Base-by-base conservation (phyloP, 1,140 invertebrate species). In the Zaprionus tsacasi region DNA sequence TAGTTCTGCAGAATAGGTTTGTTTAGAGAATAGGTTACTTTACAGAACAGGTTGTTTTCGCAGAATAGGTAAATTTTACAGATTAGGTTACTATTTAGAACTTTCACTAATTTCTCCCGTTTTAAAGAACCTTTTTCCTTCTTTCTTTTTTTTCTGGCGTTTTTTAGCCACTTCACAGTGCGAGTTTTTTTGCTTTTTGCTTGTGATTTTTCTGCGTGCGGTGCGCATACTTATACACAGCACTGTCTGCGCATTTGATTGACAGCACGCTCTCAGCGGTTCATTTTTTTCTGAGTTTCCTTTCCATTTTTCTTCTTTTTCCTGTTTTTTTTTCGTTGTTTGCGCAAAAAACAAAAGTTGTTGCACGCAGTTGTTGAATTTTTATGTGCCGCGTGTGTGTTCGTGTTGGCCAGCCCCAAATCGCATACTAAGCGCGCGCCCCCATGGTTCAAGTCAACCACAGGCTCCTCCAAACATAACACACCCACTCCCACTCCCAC, bases 231-330 rank as follows among this genome's bases (percentile, higher is more conserved):
- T 79, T 57, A 48, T 70, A 38, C 50, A 56, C 64, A 56, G 30
- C 50, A 68, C 56, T 79, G 76, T 81, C 48, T 67, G 67, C 35
- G 35, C 59, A 63, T 60, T 76, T 81, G 79, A 81, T 72, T 81
- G 79, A 80, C 79, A 69, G 78, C 64, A 50, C 50, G 78, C 79
- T 80, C 79, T 80, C 71, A 76, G 78, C 77, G 67, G 65, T 73
- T 69, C 15, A 17, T 52, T 27, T 33, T 17, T 48, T 17, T 40
- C 2, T 25, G 15, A 13, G 45, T 17, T 36, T 21, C 21, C 21
- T 21, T 21, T 21, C 21, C 21, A 21, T 21, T 21, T 21, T 21
- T 3, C 1, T 56, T 36, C 55, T 30, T 15, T 57, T 1, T 33
- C 35, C n/a, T 55, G 2, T 2, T 6, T 30, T 50, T 52, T 25